Conservation (phyloP, 2,113 vertebrate genomes). For the Onychostoma macrolepis region DNA sequence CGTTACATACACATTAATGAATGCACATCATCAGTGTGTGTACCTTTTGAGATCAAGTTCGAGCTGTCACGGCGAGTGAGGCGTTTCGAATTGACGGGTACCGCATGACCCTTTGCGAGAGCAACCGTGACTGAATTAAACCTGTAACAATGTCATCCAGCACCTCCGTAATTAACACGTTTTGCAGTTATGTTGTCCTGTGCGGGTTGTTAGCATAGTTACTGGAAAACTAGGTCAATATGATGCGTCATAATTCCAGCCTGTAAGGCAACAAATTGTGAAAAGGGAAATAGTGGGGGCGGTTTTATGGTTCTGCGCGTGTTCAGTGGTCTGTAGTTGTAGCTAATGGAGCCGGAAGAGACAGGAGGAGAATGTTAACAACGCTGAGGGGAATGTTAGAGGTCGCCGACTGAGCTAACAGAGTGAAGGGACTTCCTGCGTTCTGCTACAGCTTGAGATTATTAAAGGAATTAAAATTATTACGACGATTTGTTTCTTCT, state of each 20-base stretch:
- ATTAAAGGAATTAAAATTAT: not conserved
- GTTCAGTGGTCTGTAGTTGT: constrained; percentile 39
- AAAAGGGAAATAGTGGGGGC: constrained; percentile 21
- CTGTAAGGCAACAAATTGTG: constrained; percentile 32
- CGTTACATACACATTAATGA: not conserved
- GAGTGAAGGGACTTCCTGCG: not conserved
- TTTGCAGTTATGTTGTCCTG: constrained; percentile 6
- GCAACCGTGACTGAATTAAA: not conserved
- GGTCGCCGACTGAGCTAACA: constrained; percentile 4
- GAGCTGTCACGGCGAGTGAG: not conserved
- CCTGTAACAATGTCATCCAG: not conserved
- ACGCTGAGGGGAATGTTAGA: constrained; percentile 10
- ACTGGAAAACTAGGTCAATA: constrained; percentile 50
- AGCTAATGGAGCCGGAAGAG: constrained; percentile 45
- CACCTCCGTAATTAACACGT: constrained; percentile 13
- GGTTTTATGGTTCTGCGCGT: constrained; percentile 22
- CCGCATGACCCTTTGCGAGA: not conserved
- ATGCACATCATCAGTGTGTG: not conserved
- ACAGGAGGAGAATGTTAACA: constrained; percentile 35
- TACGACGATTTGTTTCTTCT: not conserved
- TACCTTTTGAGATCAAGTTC: not conserved
- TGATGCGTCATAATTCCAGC: constrained; percentile 44
- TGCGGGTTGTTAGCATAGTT: constrained; percentile 7
- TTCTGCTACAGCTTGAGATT: not conserved
- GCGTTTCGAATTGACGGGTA: not conserved